Evolutionary conservation across 2,888 invertebrate genomes (phyloP), one percentile per base, ranked within the genome.

Genomic region (Stenodera caucasica): DNA sequence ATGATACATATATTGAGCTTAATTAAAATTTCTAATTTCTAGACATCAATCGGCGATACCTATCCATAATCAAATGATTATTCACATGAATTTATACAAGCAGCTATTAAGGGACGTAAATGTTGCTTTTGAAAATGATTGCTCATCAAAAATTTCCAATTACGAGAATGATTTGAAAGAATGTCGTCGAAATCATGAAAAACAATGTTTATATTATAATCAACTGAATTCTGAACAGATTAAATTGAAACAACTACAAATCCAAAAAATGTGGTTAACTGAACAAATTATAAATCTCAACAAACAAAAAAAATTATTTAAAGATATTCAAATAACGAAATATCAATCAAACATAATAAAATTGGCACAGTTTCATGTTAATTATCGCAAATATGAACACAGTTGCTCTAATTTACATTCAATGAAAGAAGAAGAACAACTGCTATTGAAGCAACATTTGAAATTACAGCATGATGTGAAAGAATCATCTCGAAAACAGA

Each of bases 181-280:
- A 12, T 45, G 23, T n/a, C 45, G 45, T 21, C 45, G 23, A 23
- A 45, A 45, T 45, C 18, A 45, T 7, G 45, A 45, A 12, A 21
- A 45, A 12, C 45, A 45, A 23, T 11, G 45, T n/a, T 12, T 23
- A 23, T 45, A 21, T 45, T 45, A 45, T 45, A 45, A 45, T 23
- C 45, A 45, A n/a, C 23, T 45, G 23, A 6, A 45, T 23, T 12
- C 4, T n/a, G 45, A 45, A 45, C 11, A 23, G 12, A 23, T 45
- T 23, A 12, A 12, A 23, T 45, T 45, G 23, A 45, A 45, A 45
- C 45, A 23, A 45, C n/a, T 45, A 23, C 45, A 45, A 45, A 45
- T 45, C 2, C 12, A n/a, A 7, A 23, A 45, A 23, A 23, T 45
- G 23, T 45, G 45, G 45, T n/a, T 45, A n/a, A 45, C 2, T 45